Evolutionary conservation across 2,888 invertebrate genomes (phyloP).

Genomic region (Sinelater perroti): DNA sequence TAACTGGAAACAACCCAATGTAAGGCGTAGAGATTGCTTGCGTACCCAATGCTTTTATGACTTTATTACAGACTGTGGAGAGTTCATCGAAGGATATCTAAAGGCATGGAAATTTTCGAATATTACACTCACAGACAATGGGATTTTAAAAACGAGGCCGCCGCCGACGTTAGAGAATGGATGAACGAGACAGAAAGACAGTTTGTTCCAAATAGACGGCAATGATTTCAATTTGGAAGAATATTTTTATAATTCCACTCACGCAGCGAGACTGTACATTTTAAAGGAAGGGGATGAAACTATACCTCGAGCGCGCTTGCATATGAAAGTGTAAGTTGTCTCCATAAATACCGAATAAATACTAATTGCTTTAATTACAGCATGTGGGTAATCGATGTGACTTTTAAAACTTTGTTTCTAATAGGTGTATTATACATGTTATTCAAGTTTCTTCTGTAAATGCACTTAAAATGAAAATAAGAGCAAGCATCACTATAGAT

Average conservation of each 20-base stretch:
- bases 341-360: no score
- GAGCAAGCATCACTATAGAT: no score
- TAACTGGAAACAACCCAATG: conserved; percentile 89
- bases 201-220: conserved; percentile 75
- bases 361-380: conserved; percentile 7
- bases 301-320: conserved; percentile 79
- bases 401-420: conserved; percentile 30
- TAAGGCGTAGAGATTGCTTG: conserved; percentile 64
- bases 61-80: conserved; percentile 79
- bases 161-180: conserved; percentile 65
- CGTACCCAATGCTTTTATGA: neutral
- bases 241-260: conserved; percentile 89
- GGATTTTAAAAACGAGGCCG: conserved; percentile 81
- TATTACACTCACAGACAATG: conserved; percentile 93
- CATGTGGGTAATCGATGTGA: conserved; percentile 2
- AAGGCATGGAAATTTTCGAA: conserved; percentile 89
- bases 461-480: no score
- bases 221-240: conserved; percentile 77
- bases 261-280: conserved; percentile 81
- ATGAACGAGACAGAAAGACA: conserved; percentile 72
- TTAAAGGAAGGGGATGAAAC: conserved; percentile 85
- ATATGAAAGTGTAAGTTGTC: conserved; percentile 83
- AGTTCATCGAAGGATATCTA: conserved; percentile 82
- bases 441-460: no score
- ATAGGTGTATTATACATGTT: no score